These are phyloP conservation scores for Lagopus muta DNA, from an alignment of 2,113 vertebrate species.

Conservation along the genomic window DNA sequence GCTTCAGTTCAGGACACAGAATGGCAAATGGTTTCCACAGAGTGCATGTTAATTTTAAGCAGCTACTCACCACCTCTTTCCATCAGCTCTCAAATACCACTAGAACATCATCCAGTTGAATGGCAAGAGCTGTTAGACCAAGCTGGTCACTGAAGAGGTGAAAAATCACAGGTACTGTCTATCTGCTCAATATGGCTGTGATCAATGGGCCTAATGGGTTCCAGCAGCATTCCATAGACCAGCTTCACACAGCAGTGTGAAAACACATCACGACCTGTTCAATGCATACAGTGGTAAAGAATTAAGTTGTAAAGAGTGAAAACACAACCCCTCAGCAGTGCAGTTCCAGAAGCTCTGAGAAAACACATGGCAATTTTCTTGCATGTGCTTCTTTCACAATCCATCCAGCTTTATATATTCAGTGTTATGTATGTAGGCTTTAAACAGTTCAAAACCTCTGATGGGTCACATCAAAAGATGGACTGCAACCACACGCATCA, in stretches of 20 bases:
- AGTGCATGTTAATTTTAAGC: slow-evolving; percentile 6
- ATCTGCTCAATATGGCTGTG: accelerated
- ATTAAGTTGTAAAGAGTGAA: accelerated
- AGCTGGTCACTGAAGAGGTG: background rate
- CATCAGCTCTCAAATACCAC: slow-evolving; percentile 9
- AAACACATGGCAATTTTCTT: background rate
- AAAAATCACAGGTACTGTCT: background rate
- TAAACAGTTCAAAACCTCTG: background rate
- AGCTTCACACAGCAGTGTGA: background rate
- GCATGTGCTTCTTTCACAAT: background rate
- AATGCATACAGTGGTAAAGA: accelerated
- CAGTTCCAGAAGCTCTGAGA: background rate
- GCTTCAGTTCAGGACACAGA: background rate
- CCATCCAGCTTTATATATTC: background rate
- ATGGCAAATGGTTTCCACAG: background rate
- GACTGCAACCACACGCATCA: background rate
- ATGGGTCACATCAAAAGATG: background rate
- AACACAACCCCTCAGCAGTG: background rate
- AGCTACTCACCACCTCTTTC: background rate
- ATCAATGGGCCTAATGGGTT: background rate
- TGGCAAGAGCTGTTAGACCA: background rate
- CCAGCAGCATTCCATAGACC: background rate
- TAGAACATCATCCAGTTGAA: slow-evolving; percentile 1
- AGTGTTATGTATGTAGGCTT: background rate
- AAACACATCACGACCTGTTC: background rate